Percentiles rank a stretch among this genome's conserved stretches.
Conservation (phyloP, 2,113 vertebrate species). For the Malurus elegans region DNA sequence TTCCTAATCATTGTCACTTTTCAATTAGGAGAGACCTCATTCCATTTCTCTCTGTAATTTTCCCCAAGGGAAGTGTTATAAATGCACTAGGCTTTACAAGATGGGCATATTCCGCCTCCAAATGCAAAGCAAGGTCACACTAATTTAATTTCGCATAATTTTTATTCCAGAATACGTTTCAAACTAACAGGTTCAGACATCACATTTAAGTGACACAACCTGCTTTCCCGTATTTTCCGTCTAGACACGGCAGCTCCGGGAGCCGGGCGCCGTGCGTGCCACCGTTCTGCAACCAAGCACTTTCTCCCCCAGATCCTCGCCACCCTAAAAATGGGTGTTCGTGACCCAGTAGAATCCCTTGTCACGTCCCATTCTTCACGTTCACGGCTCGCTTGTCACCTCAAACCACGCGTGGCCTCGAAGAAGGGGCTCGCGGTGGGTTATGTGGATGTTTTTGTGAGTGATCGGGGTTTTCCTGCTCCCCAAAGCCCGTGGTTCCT, state of each 20-base stretch:
- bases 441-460: accelerated
- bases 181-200: conserved; percentile 65
- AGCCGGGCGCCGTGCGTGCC: neutral
- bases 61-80: conserved; percentile 61
- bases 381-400: neutral
- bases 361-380: neutral
- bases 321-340: neutral
- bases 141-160: conserved; percentile 63
- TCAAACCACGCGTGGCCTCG: neutral
- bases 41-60: conserved; percentile 51
- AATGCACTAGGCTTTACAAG: conserved; percentile 54
- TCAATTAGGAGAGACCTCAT: conserved; percentile 68
- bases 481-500: accelerated
- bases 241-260: conserved; percentile 19
- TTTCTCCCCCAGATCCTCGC: neutral
- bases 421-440: accelerated
- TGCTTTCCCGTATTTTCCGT: conserved; percentile 40
- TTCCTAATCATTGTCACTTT: conserved; percentile 70
- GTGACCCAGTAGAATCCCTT: neutral
- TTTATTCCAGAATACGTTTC: conserved; percentile 62
- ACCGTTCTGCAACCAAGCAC: neutral
- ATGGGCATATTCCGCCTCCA: conserved; percentile 36
- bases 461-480: accelerated
- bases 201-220: conserved; percentile 32
- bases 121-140: conserved; percentile 63